Evolutionary conservation across 2,888 invertebrate genomes (phyloP), one percentile per base, ranked within the genome.

Genomic region (Acleris laterana): DNA sequence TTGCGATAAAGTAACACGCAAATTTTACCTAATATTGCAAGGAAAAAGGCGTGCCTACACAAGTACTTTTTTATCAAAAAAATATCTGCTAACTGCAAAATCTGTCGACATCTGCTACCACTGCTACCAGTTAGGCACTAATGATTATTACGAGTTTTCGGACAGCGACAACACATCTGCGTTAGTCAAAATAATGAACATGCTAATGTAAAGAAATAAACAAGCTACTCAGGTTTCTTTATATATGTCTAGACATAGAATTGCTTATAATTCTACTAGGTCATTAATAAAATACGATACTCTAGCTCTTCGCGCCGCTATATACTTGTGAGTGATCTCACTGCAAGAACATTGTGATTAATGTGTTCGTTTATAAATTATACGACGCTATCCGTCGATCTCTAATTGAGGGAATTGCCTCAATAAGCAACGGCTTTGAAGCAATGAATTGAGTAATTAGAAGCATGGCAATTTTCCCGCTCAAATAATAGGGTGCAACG

Each of bases 361-460:
- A 66, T 59, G 32, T 38, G 56, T 62, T 66, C 56, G 66, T 60
- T 66, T 57, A 69, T 58, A 61, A 56, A 69, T 69, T 62, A 69
- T 62, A 56, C 66, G 56, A 60, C 52, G 63, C 56, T 68, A 68
- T 64, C 61, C 48, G 68, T 68, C 68, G 62, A 67, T 69, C 67
- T 46, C 60, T 67, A 69, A 66, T 69, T 69, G 59, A 69, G 62
- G 48, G 63, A 67, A 61, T 60, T 67, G 60, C 50, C 53, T 59
- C 65, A 65, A 68, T 63, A 64, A 62, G 56, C 28, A 64, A 63
- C 52, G 44, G 42, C 64, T 60, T 60, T 13, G 25, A 66, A 44
- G 22, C 65, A 61, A 61, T 66, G 66, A 66, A 66, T 66, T 66
- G 66, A 66, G 66, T 66, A 66, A 66, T 66, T 66, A 66, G 61